These are phyloP conservation scores for Dreissena rostriformis DNA, from an alignment of 1,140 invertebrate species.

Conservation along the genomic window DNA sequence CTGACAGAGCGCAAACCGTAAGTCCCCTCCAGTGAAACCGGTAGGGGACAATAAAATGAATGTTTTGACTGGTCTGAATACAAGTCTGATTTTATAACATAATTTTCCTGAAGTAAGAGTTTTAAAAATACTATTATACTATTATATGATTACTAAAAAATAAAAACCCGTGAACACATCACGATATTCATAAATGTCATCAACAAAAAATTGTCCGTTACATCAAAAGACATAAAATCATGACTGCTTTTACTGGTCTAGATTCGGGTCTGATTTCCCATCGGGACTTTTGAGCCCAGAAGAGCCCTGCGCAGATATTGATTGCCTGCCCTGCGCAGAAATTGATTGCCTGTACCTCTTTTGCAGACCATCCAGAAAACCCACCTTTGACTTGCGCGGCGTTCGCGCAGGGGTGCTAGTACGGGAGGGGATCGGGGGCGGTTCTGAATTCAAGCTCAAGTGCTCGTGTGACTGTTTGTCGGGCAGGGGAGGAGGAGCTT, in stretches of 20 bases:
- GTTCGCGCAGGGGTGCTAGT: conserved; percentile 7
- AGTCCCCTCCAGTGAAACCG: too few species aligned
- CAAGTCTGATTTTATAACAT: too few species aligned
- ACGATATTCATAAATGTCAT: too few species aligned
- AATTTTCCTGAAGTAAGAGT: too few species aligned
- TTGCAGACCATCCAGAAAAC: conserved; percentile 23
- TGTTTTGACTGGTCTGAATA: too few species aligned
- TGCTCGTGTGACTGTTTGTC: conserved; percentile 36
- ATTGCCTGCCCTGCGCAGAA: conserved; percentile 1
- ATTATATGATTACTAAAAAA: too few species aligned
- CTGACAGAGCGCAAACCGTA: too few species aligned
- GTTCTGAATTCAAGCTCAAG: neutral
- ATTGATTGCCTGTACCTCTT: conserved; percentile 26
- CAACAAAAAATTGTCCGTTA: too few species aligned
- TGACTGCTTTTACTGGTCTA: neutral
- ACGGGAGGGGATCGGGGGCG: neutral
- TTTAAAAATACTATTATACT: too few species aligned
- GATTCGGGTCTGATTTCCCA: neutral
- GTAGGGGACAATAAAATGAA: too few species aligned
- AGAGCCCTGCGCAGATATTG: neutral
- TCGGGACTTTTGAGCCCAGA: neutral
- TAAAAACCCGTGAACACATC: too few species aligned
- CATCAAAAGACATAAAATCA: too few species aligned
- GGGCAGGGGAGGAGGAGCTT: conserved; percentile 38
- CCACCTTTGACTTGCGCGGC: conserved; percentile 45